A percentile compares a stretch with the other conserved stretches of the same genome.
Evolutionary conservation across 2,888 invertebrate species (phyloP).

Genomic region (Acleris cristana): DNA sequence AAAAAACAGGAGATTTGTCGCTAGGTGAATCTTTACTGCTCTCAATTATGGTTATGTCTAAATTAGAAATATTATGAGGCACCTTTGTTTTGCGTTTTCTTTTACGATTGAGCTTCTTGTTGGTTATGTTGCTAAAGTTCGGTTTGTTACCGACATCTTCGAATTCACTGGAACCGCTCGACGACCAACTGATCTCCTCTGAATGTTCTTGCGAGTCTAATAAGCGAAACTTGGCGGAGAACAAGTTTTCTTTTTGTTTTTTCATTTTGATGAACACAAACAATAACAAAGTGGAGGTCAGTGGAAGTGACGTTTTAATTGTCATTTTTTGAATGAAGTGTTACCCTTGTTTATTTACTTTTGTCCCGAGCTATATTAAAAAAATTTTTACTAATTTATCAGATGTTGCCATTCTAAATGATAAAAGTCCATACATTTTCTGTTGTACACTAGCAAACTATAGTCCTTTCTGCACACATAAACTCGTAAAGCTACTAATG

Average conservation of each 20-base stretch:
- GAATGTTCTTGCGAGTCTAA: constrained; percentile 65
- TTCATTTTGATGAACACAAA: constrained; percentile 49
- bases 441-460: too few relatives aligned
- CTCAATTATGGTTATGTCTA: constrained; percentile 61
- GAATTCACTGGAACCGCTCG: constrained; percentile 68
- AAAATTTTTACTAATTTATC: constrained; percentile 12
- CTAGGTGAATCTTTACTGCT: constrained; percentile 42
- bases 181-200: constrained; percentile 72
- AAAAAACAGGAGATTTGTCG: constrained; percentile 53
- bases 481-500: too few relatives aligned
- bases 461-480: too few relatives aligned
- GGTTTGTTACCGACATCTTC: constrained; percentile 52
- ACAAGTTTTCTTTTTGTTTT: constrained; percentile 59
- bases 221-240: constrained; percentile 61
- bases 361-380: too few relatives aligned
- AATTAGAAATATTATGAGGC: constrained; percentile 58
- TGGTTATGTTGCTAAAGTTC: constrained; percentile 42
- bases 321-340: constrained; percentile 11
- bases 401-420: too few relatives aligned
- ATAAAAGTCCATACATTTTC: too few relatives aligned
- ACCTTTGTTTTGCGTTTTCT: constrained; percentile 65
- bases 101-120: constrained; percentile 48
- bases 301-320: constrained; percentile 1
- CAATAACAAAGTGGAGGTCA: not conserved
- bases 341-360: not conserved